phyloP scores from a whole-genome alignment of 2,113 vertebrate genomes.

The Electrona antarctica region DNA sequence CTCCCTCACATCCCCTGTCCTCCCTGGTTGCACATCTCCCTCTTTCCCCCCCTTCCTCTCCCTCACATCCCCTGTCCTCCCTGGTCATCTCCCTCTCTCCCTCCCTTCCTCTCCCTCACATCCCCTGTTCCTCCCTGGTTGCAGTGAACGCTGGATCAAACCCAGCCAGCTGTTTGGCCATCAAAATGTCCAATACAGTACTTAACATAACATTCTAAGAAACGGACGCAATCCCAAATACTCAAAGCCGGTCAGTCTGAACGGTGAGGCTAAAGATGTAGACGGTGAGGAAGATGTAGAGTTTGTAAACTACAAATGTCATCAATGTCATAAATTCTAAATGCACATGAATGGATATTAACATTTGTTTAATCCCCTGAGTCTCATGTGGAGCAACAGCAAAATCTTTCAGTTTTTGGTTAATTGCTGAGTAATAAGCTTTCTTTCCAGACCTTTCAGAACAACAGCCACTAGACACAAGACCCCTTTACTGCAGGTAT shows the following conservation, averaged over 20 bases:
- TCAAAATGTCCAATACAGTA: not conserved
- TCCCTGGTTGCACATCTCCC: slow-evolving; percentile 15
- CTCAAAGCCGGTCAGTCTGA: not conserved
- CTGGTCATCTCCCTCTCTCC: not conserved
- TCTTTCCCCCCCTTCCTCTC: not conserved
- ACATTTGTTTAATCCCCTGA: no score
- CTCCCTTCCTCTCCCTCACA: slow-evolving; percentile 1
- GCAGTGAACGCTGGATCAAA: slow-evolving; percentile 49
- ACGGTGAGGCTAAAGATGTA: not conserved
- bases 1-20: slow-evolving; percentile 11
- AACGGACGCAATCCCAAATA: slow-evolving; percentile 28
- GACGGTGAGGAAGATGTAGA: no score
- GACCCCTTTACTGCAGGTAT: not conserved
- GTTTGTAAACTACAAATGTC: no score
- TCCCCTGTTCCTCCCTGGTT: slow-evolving; percentile 31
- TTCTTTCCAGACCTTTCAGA: slow-evolving; percentile 47
- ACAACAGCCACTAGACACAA: slow-evolving; percentile 15
- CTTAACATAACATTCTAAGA: slow-evolving; percentile 9
- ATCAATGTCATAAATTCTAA: no score
- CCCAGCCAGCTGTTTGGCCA: slow-evolving; percentile 60
- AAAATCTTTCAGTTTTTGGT: no score
- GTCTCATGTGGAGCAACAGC: no score
- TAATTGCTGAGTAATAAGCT: not conserved
- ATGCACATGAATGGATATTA: no score
- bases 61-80: not conserved